These are phyloP conservation scores for Chelon auratus DNA, from an alignment of 2,797 vertebrate species.

Conservation along the genomic window DNA sequence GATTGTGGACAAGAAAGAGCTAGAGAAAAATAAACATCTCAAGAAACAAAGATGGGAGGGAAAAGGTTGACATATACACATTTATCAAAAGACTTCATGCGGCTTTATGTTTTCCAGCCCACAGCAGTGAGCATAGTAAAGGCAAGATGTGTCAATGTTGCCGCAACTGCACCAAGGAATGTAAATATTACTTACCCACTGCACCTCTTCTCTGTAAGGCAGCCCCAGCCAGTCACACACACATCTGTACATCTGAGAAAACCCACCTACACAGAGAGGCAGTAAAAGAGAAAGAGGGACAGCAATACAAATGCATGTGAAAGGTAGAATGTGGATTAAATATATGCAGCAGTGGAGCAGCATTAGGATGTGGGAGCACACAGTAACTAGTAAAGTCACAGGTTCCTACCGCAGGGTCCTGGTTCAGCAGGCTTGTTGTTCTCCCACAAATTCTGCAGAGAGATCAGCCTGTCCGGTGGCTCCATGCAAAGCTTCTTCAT, in stretches of 20 bases:
- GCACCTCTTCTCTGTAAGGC: conserved; percentile 95
- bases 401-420: conserved; percentile 92
- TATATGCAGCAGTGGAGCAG: not conserved
- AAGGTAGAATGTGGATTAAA: too few relatives aligned
- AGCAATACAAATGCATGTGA: not conserved
- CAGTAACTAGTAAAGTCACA: conserved; percentile 2
- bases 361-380: not conserved
- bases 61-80: not conserved
- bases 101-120: conserved; percentile 14
- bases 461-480: conserved; percentile 89
- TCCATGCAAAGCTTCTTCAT: conserved; percentile 96
- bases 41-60: not conserved
- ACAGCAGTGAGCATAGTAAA: conserved; percentile 1
- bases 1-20: not conserved
- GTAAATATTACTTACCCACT: conserved; percentile 90
- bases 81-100: conserved; percentile 22
- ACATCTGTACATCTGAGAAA: conserved; percentile 97
- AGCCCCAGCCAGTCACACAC: conserved; percentile 97
- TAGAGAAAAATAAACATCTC: not conserved
- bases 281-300: not conserved
- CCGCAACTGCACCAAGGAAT: conserved; percentile 3
- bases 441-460: conserved; percentile 93
- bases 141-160: conserved; percentile 11
- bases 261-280: conserved; percentile 87
- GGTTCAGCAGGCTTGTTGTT: conserved; percentile 92